These are phyloP conservation scores for Chaunax sp. DNA, from an alignment of 2,797 vertebrate species.

Conservation along the genomic window DNA sequence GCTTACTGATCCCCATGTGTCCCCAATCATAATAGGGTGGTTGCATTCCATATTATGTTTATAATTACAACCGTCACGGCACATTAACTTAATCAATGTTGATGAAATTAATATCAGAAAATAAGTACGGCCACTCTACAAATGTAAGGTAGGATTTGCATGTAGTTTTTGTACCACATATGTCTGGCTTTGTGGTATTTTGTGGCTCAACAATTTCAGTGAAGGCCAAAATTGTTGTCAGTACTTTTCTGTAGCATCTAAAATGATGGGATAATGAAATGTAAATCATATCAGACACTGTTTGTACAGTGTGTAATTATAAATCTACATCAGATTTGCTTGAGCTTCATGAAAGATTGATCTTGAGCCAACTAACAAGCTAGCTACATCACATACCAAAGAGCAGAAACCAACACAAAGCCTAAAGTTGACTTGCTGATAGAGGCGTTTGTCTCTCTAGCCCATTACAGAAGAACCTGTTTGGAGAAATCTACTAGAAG, in stretches of 20 bases:
- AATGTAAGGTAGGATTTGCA: conserved; percentile 27
- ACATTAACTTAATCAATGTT: conserved; percentile 75
- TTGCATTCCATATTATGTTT: conserved; percentile 77
- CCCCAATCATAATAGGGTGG: conserved; percentile 67
- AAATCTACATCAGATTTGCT: conserved; percentile 44
- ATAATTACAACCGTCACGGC: conserved; percentile 76
- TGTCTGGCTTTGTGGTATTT: conserved; percentile 22
- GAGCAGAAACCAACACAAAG: conserved; percentile 47
- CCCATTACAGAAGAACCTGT: conserved; percentile 76
- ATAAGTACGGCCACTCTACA: conserved; percentile 49
- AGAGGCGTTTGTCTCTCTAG: conserved; percentile 77
- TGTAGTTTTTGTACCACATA: conserved; percentile 15
- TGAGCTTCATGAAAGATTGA: conserved; percentile 45
- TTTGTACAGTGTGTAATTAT: conserved; percentile 38
- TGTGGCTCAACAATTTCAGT: conserved; percentile 19
- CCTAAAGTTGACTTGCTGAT: conserved; percentile 67
- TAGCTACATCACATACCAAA: conserved; percentile 22
- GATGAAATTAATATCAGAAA: conserved; percentile 74
- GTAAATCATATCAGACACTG: conserved; percentile 35
- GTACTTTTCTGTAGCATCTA: conserved; percentile 19
- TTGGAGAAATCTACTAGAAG: conserved; percentile 77
- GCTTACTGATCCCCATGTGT: conserved; percentile 69
- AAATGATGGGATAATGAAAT: conserved; percentile 33
- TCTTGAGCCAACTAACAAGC: conserved; percentile 27
- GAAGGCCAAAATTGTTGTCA: conserved; percentile 33